Evolutionary conservation across 2,888 invertebrate species (phyloP).

Genomic region (Geophilus truncorum): DNA sequence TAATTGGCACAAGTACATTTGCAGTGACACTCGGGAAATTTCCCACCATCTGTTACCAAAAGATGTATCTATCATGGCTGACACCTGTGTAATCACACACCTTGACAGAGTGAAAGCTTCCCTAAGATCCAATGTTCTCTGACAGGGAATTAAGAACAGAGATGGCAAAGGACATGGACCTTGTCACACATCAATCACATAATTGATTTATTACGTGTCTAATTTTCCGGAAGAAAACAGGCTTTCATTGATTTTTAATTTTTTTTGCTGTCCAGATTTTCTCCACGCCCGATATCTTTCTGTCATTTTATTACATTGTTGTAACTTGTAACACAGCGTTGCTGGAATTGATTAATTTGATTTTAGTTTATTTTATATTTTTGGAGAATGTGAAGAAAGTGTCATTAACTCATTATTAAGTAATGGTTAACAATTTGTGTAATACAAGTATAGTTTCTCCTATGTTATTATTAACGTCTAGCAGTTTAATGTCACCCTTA

Average conservation of each 20-base stretch:
- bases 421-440: too few relatives aligned
- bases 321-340: too few relatives aligned
- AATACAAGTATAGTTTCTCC: too few relatives aligned
- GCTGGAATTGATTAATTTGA: too few relatives aligned
- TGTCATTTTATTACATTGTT: too few relatives aligned
- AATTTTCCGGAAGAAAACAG: neutral
- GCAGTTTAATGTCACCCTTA: too few relatives aligned
- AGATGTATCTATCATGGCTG: conserved; percentile 10
- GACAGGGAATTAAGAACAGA: conserved; percentile 11
- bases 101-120: conserved; percentile 21
- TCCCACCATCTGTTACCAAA: neutral
- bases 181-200: conserved; percentile 7
- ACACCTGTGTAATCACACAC: conserved; percentile 22
- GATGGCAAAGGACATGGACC: neutral
- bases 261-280: neutral
- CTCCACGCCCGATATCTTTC: too few relatives aligned
- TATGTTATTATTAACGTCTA: too few relatives aligned
- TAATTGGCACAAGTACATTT: neutral
- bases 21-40: neutral
- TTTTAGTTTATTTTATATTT: too few relatives aligned
- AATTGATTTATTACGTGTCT: neutral
- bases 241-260: neutral
- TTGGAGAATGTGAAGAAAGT: too few relatives aligned
- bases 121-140: neutral
- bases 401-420: too few relatives aligned